Evolutionary conservation across 35 echinoderm and acorn worm species (phyloP).

Genomic region (Chiridota heheva): DNA sequence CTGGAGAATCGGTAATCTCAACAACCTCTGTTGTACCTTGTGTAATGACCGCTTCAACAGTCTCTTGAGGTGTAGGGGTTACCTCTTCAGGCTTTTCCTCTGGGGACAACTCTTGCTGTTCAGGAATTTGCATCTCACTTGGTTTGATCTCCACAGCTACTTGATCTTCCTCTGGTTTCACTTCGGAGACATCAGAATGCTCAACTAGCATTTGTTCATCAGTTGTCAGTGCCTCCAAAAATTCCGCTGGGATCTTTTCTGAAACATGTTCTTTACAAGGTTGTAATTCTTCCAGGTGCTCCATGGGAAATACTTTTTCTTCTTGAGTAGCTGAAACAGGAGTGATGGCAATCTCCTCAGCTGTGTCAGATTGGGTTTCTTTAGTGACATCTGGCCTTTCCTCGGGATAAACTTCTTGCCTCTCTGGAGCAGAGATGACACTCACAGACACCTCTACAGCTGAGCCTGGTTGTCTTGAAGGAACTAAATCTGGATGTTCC

Average conservation of each 20-base stretch:
- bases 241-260: neutral
- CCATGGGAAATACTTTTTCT: conserved; percentile 23
- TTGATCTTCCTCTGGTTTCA: neutral
- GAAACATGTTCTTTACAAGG: neutral
- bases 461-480: neutral
- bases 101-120: neutral
- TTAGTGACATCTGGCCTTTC: conserved; percentile 12
- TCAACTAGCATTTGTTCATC: conserved; percentile 15
- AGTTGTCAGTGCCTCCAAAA: neutral
- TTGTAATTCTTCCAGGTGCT: neutral
- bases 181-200: neutral
- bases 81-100: conserved; percentile 30
- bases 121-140: neutral
- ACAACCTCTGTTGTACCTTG: too few relatives aligned
- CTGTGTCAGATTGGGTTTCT: neutral
- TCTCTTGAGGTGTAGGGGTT: conserved; percentile 11
- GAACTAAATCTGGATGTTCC: too few relatives aligned
- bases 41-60: too few relatives aligned
- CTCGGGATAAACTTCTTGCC: neutral
- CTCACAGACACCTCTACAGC: neutral
- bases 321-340: conserved; percentile 3
- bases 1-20: too few relatives aligned
- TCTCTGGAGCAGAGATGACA: conserved; percentile 19
- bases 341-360: neutral
- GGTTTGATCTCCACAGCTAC: neutral